Percentiles rank a stretch among this genome's conserved stretches.
phyloP scores from a whole-genome alignment of 2,113 vertebrate species.

The Ondatra zibethicus region DNA sequence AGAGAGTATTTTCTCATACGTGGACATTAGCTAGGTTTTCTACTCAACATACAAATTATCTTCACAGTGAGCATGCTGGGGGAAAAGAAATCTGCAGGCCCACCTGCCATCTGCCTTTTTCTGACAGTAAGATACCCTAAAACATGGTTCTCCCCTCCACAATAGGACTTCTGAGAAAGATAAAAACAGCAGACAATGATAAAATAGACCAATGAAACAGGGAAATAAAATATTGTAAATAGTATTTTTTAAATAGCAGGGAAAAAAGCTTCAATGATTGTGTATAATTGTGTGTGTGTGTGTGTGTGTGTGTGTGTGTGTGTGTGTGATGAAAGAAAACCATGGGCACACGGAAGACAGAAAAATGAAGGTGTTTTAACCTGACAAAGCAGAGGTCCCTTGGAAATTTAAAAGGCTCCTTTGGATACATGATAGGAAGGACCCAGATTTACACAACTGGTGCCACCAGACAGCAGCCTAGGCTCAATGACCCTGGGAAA shows the following conservation, averaged over 20 bases:
- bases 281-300: neutral
- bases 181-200: neutral
- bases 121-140: neutral
- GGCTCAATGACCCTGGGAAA: neutral
- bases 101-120: slow-evolving; percentile 30
- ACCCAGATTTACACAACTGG: slow-evolving; percentile 34
- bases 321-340: neutral
- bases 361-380: slow-evolving; percentile 6
- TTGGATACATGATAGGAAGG: neutral
- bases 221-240: slow-evolving; percentile 14
- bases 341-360: neutral
- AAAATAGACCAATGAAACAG: neutral
- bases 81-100: neutral
- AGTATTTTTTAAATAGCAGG: neutral
- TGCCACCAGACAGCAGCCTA: neutral
- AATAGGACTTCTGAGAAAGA: neutral
- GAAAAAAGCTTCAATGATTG: neutral
- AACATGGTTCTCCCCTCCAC: neutral
- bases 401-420: slow-evolving; percentile 26
- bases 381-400: neutral
- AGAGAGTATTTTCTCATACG: neutral
- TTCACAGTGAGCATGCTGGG: neutral
- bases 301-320: neutral
- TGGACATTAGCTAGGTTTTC: slow-evolving; percentile 19
- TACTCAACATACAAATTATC: slow-evolving; percentile 54